A percentile compares a stretch with the other conserved stretches of the same genome.
Conservation (phyloP, 2,888 invertebrate species). For the Formica aserva region DNA sequence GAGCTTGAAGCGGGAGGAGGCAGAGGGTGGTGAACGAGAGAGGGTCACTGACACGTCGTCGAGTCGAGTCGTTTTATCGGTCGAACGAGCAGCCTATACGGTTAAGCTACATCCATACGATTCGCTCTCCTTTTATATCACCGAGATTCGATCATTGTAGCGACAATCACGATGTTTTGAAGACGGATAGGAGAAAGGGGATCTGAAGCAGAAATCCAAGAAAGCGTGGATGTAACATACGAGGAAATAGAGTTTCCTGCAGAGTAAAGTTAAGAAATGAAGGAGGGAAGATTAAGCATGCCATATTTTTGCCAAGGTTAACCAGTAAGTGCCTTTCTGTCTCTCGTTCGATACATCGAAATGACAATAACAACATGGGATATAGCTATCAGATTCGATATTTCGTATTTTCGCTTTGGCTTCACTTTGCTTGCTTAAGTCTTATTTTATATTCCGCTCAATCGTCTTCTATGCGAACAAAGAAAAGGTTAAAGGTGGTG, state of each 20-base stretch:
- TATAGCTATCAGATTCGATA: neutral
- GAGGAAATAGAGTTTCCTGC: neutral
- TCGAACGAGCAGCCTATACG: slow-evolving; percentile 73
- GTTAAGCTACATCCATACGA: slow-evolving; percentile 63
- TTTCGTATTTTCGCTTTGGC: neutral
- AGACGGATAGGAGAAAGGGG: neutral
- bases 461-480: neutral
- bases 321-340: neutral
- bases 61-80: slow-evolving; percentile 78
- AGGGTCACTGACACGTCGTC: slow-evolving; percentile 82
- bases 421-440: neutral
- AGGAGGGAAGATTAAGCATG: neutral
- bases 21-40: slow-evolving; percentile 52
- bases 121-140: slow-evolving; percentile 35
- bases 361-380: neutral
- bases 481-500: neutral
- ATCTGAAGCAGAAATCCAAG: neutral
- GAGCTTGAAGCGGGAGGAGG: slow-evolving; percentile 36
- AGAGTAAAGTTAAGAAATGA: neutral
- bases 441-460: neutral
- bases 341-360: neutral
- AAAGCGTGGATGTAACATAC: neutral
- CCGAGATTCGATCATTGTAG: slow-evolving; percentile 29
- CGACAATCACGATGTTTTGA: neutral
- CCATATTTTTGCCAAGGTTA: neutral